Evolutionary conservation across 2,888 invertebrate genomes (phyloP).

Genomic region (Lottia scabra): DNA sequence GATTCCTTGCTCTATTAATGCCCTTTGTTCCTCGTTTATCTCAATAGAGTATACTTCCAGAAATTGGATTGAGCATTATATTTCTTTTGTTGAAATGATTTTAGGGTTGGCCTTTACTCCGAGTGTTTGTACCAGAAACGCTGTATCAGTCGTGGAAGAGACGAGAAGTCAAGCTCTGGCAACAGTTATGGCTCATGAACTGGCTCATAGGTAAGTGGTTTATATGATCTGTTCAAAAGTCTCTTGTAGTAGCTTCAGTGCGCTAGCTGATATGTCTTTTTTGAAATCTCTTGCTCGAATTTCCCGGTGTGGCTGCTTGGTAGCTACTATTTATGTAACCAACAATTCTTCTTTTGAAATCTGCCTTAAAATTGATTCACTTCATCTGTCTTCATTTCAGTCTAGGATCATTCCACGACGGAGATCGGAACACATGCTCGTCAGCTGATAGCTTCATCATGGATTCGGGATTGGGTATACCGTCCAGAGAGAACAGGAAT

Average conservation of each 20-base stretch:
- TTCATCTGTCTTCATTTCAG: neutral
- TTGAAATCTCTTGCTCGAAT: too few relatives aligned
- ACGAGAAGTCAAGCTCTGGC: conserved; percentile 16
- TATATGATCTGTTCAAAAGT: neutral
- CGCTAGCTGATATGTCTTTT: too few relatives aligned
- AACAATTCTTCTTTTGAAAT: too few relatives aligned
- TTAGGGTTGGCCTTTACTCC: conserved; percentile 16
- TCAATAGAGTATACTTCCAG: too few relatives aligned
- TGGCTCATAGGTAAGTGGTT: conserved; percentile 13
- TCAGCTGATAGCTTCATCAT: conserved; percentile 14
- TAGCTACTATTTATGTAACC: too few relatives aligned
- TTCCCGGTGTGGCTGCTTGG: too few relatives aligned
- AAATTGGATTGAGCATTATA: too few relatives aligned
- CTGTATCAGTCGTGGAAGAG: conserved; percentile 10
- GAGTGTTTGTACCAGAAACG: conserved; percentile 8
- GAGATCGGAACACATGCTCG: conserved; percentile 15
- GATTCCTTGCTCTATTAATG: too few relatives aligned
- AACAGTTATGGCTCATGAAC: conserved; percentile 17
- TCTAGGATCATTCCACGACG: conserved; percentile 18
- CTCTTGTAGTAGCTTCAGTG: too few relatives aligned
- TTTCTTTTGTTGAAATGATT: neutral
- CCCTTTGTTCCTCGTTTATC: too few relatives aligned
- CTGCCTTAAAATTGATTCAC: too few relatives aligned
- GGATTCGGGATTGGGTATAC: conserved; percentile 14
- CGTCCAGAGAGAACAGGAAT: conserved; percentile 9